These are phyloP conservation scores for Helicoverpa armigera DNA, from an alignment of 1,140 invertebrate species.

Conservation along the genomic window DNA sequence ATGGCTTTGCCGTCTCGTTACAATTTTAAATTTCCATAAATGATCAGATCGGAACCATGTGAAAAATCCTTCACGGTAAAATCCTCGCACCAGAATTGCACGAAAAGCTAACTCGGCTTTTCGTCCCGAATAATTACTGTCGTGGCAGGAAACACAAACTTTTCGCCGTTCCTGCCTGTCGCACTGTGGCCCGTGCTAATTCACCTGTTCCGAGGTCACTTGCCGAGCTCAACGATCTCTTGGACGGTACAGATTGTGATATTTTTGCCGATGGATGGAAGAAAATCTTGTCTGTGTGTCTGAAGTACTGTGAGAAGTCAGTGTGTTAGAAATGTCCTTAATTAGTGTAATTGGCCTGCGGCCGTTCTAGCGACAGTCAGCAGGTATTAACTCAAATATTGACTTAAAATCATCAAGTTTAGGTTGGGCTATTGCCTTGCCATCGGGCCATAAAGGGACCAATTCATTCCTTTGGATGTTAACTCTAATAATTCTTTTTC, in stretches of 20 bases:
- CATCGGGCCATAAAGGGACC: neutral
- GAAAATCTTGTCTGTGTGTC: too few relatives aligned
- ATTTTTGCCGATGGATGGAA: too few relatives aligned
- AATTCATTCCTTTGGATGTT: neutral
- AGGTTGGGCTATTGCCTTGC: neutral
- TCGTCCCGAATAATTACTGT: conserved; percentile 6
- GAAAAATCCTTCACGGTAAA: neutral
- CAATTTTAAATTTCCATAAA: neutral
- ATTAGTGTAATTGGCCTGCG: neutral
- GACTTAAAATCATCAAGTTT: neutral
- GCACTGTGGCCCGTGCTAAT: too few relatives aligned
- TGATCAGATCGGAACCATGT: neutral
- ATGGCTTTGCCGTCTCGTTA: too few relatives aligned
- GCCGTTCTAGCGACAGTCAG: neutral
- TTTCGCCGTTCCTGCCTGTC: too few relatives aligned
- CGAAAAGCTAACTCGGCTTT: neutral
- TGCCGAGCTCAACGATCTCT: too few relatives aligned
- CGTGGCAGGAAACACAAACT: too few relatives aligned
- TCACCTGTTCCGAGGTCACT: too few relatives aligned
- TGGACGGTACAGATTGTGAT: too few relatives aligned
- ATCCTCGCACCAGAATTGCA: neutral
- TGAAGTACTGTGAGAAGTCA: too few relatives aligned
- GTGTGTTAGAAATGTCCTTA: too few relatives aligned
- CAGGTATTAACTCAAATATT: neutral
- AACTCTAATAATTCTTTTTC: neutral